Evolutionary conservation across 2,113 vertebrate genomes (phyloP).

Genomic region (Xyrauchen texanus): DNA sequence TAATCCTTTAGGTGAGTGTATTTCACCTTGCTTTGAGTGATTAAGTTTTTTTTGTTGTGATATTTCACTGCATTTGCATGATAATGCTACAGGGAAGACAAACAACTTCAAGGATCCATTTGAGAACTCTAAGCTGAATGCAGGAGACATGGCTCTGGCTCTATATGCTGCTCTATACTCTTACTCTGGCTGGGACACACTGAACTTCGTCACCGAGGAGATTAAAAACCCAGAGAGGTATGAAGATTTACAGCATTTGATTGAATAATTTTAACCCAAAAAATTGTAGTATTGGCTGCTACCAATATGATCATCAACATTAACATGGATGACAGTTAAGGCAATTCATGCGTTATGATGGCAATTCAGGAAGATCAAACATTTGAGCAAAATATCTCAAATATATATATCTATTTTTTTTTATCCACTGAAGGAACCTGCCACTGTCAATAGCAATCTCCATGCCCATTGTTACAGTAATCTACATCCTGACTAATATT

Average conservation of each 20-base stretch:
- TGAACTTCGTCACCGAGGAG: slow-evolving; percentile 84
- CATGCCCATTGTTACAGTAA: slow-evolving; percentile 81
- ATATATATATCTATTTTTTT: background rate
- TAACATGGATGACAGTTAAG: background rate
- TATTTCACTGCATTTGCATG: background rate
- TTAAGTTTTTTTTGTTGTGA: background rate
- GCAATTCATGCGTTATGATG: background rate
- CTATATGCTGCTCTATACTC: slow-evolving; percentile 82
- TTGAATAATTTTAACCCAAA: background rate
- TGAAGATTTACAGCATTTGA: background rate
- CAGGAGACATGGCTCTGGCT: slow-evolving; percentile 76
- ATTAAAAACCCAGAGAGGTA: slow-evolving; percentile 81
- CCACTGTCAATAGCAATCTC: slow-evolving; percentile 80
- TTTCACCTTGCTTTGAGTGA: background rate
- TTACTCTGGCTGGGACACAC: slow-evolving; percentile 82
- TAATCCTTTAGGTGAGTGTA: too few species aligned
- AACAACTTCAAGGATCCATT: slow-evolving; percentile 77
- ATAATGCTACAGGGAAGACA: slow-evolving; percentile 67
- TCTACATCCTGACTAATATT: slow-evolving; percentile 82
- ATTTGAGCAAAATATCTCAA: background rate
- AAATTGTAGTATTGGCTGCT: too few species aligned
- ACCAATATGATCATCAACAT: too few species aligned
- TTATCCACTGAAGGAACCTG: slow-evolving; percentile 69
- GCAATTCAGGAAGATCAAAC: background rate
- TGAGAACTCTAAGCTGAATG: slow-evolving; percentile 69